A percentile compares a stretch with the other conserved stretches of the same genome.
These are phyloP conservation scores for Rhaphigaster nebulosa DNA, from an alignment of 2,888 invertebrate species.

Conservation along the genomic window DNA sequence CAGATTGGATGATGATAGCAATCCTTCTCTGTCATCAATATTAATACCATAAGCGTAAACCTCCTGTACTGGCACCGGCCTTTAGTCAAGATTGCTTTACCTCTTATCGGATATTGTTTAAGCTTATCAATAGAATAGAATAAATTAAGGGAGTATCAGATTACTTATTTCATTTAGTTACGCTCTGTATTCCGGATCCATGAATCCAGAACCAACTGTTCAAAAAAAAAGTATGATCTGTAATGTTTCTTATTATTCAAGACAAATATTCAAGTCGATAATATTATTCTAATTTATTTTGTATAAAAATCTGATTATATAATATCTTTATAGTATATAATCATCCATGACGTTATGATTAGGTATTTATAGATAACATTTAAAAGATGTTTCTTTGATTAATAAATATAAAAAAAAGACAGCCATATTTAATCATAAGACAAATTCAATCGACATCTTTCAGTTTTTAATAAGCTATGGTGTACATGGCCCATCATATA, in stretches of 20 bases:
- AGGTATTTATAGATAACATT: too few relatives aligned
- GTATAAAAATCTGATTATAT: too few relatives aligned
- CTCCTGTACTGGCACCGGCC: background rate
- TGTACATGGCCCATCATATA: too few relatives aligned
- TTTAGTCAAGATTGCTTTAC: slow-evolving; percentile 3
- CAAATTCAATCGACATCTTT: too few relatives aligned
- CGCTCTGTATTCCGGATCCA: background rate
- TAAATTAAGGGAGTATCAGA: background rate
- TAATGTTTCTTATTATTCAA: background rate
- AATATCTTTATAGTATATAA: too few relatives aligned
- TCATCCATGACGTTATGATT: too few relatives aligned
- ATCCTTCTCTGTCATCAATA: slow-evolving; percentile 26
- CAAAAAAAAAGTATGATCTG: background rate
- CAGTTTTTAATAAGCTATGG: too few relatives aligned
- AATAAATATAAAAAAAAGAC: too few relatives aligned
- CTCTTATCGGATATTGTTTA: slow-evolving; percentile 21
- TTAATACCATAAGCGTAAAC: background rate
- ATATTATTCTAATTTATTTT: too few relatives aligned
- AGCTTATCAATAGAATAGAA: background rate
- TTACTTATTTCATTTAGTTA: background rate
- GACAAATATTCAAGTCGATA: too few relatives aligned
- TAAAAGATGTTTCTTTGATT: too few relatives aligned
- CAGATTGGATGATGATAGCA: slow-evolving; percentile 3
- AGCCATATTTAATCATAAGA: too few relatives aligned
- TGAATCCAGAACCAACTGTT: background rate